These are phyloP conservation scores for Bembecia ichneumoniformis DNA, from an alignment of 2,888 invertebrate species.

Conservation along the genomic window DNA sequence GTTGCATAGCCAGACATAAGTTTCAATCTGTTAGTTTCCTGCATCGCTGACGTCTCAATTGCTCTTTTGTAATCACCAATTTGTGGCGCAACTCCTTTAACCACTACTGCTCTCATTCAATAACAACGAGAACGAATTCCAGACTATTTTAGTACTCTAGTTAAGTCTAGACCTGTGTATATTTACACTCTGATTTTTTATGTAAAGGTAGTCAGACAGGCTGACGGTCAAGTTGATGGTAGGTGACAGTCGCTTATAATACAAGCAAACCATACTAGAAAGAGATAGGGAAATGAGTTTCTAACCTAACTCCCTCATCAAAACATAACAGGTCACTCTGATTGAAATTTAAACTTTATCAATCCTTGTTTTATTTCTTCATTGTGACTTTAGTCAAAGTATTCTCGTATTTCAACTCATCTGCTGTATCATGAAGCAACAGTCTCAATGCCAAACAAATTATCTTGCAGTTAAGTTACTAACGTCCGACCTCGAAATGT, in stretches of 20 bases:
- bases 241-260: no score
- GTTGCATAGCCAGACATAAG: constrained; percentile 41
- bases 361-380: not conserved
- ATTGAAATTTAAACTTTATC: not conserved
- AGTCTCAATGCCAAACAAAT: constrained; percentile 8
- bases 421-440: not conserved
- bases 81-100: constrained; percentile 54
- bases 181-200: constrained; percentile 15
- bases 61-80: constrained; percentile 70
- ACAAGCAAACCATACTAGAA: no score
- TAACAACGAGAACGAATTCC: constrained; percentile 55
- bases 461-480: constrained; percentile 1
- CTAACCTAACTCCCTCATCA: no score
- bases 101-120: constrained; percentile 52
- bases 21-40: constrained; percentile 63
- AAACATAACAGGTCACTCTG: not conserved
- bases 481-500: not conserved
- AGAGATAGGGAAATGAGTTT: no score
- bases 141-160: constrained; percentile 46
- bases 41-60: constrained; percentile 63
- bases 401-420: not conserved
- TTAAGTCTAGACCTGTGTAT: constrained; percentile 45
- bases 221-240: no score
- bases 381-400: not conserved
- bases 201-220: not conserved